Evolutionary conservation across 2,113 vertebrate genomes (phyloP), one percentile per base, ranked within the genome.

Genomic region (Charadrius vociferus): DNA sequence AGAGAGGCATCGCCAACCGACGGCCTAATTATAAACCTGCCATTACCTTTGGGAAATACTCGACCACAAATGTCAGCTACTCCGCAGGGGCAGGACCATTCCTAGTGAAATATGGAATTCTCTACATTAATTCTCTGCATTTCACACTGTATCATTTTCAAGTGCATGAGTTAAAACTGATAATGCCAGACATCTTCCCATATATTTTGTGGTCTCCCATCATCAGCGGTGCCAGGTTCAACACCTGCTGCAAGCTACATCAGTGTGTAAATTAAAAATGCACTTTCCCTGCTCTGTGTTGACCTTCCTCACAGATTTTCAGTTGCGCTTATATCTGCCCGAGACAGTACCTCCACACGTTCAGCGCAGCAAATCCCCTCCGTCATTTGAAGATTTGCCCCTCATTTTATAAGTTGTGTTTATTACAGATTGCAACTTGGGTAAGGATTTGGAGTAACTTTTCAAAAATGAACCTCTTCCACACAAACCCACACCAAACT

Each of bases 241-340:
- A 73, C 87, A 94, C 79, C 90, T 95, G 96, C 85, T 85, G 80
- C 1, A 12, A 75, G 92, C 87, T 55, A 85, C 66, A 6, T 0
- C 19, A 82, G 36, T 21, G 56, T 79, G 91, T 53, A 93, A 91
- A 90, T 96, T 93, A 94, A 80, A 96, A 90, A 61, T n/a, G 49
- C 37, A 3, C 53, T 65, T 43, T 53, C 43, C 19, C 53, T 96
- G 49, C 45, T 78, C 83, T 29, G 29, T 1, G 0, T 0, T 78
- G 81, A 83, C 82, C 71, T 92, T 80, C 59, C 63, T 70, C 5
- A 0, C 50, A 62, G 62, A n/a, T 65, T 23, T 18, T 41, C 26
- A 7, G 22, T 19, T 79, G 49, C 7, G 1, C 45, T 85, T 23
- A 7, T 9, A n/a, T 3, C 61, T 11, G 5, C n/a, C 52, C 7